Evolutionary conservation across 2,113 vertebrate genomes (phyloP), one percentile per base, ranked within the genome.

Genomic region (Phrynocephalus versicolor): DNA sequence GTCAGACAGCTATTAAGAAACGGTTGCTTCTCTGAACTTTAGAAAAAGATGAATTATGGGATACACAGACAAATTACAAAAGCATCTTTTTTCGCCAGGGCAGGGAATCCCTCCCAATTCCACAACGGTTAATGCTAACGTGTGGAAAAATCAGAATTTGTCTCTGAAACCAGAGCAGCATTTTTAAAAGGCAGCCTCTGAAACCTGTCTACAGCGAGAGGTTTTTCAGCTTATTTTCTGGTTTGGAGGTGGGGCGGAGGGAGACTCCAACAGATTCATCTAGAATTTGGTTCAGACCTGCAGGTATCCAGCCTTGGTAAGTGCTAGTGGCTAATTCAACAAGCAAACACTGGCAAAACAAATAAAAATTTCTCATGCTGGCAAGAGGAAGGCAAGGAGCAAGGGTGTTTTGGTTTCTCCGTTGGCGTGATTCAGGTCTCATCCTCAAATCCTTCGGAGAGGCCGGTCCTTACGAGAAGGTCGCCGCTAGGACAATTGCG

Each of bases 401-500:
- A 15, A 79, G 82, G 88, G 64, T 0, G 70, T 74, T 76, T 74
- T 5, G 87, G 60, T 72, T 89, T 85, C 10, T 84, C 74, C 65
- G 77, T 35, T 69, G 87, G 19, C 39, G n/a, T 25, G 78, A 58
- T 90, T n/a, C 69, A 81, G 80, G 45, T 90, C 91, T 71, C 0
- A 78, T 19, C 0, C 80, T 19, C 0, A 0, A 62, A 81, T 87
- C 92, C 94, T 85, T 83, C 85, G 88, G 93, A 92, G 71, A 73
- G 8, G 57, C 88, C 90, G 77, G 14, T 51, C 88, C 90, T 89
- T 97, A 96, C 16, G 94, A 93, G 88, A 96, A 84, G 12, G 95
- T 93, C 74, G 94, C 94, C 85, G 96, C 97, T 86, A 98, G 91
- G 93, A 97, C 93, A 96, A 98, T 96, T 92, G 97, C 95, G 91